Conservation (phyloP, 1,140 invertebrate genomes). For the Drosophila eugracilis region DNA sequence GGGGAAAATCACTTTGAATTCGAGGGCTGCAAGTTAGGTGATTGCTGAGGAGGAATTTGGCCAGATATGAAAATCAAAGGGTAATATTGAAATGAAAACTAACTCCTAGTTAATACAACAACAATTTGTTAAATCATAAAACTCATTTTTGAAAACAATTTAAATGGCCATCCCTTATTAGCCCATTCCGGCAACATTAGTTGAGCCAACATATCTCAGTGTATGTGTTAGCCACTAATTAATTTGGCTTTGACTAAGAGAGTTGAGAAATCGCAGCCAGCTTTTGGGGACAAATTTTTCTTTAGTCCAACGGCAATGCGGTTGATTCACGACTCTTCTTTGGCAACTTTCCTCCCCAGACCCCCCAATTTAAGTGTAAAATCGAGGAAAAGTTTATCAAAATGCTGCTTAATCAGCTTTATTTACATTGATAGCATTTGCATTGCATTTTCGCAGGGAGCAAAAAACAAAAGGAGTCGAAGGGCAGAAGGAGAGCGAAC, state of each 20-base stretch:
- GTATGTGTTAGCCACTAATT: conserved; percentile 50
- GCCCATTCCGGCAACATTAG: conserved; percentile 17
- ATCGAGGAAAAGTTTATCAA: conserved; percentile 44
- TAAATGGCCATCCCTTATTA: conserved; percentile 29
- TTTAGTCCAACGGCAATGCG: conserved; percentile 41
- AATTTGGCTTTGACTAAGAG: conserved; percentile 68
- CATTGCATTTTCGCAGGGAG: conserved; percentile 64
- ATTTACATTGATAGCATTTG: conserved; percentile 70
- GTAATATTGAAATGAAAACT: not conserved
- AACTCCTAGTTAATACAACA: too few species aligned
- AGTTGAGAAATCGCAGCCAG: conserved; percentile 50
- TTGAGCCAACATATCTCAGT: conserved; percentile 19
- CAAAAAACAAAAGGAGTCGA: conserved; percentile 25
- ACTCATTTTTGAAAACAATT: not conserved
- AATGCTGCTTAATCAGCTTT: conserved; percentile 76
- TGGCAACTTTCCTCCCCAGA: not conserved
- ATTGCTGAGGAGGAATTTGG: not conserved
- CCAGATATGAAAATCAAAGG: not conserved
- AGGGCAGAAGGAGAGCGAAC: conserved; percentile 7
- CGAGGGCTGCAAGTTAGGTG: conserved; percentile 15
- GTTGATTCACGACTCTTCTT: conserved; percentile 41
- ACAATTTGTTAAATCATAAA: too few species aligned
- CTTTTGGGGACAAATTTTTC: conserved; percentile 45
- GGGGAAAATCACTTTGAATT: conserved; percentile 34
- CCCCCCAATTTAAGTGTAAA: conserved; percentile 36